A percentile compares a stretch with the other conserved stretches of the same genome.
phyloP scores from a whole-genome alignment of 2,797 vertebrate species.

The Salarias fasciatus region DNA sequence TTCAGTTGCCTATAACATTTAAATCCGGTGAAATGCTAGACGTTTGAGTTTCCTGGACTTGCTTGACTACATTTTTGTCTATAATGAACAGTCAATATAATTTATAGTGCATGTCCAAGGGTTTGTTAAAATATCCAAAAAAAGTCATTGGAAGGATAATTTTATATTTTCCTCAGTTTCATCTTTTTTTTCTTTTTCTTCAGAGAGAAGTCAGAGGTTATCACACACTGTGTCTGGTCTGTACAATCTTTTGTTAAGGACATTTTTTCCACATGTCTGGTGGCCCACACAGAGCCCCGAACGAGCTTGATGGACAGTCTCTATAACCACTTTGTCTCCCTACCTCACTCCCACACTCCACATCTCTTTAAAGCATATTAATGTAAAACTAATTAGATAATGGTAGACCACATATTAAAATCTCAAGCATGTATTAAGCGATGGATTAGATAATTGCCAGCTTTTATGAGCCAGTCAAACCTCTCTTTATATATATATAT shows the following conservation, averaged over 20 bases:
- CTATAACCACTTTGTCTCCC: constrained; percentile 6
- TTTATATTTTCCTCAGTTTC: background rate
- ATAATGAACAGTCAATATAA: no score
- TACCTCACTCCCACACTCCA: constrained; percentile 21
- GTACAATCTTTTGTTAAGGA: constrained; percentile 7
- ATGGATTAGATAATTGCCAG: constrained; percentile 7
- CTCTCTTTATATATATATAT: background rate
- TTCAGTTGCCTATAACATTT: no score
- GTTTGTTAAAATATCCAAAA: no score
- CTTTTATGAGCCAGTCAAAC: constrained; percentile 1
- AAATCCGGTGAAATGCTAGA: no score
- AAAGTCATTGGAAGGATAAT: no score
- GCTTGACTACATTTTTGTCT: no score
- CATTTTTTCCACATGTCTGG: constrained; percentile 14
- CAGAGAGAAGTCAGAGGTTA: constrained; percentile 10
- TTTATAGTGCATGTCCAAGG: no score
- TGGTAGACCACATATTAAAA: constrained; percentile 13
- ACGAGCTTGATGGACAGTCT: constrained; percentile 26
- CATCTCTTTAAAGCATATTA: constrained; percentile 20
- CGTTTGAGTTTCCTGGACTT: no score
- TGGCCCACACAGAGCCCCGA: constrained; percentile 29
- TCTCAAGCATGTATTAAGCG: background rate
- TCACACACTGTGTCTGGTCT: constrained; percentile 19
- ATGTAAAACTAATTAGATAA: constrained; percentile 30
- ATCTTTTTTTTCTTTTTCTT: background rate